These are phyloP conservation scores for Disparrhopalites patrizii DNA, from an alignment of 2,888 invertebrate species.

Conservation along the genomic window DNA sequence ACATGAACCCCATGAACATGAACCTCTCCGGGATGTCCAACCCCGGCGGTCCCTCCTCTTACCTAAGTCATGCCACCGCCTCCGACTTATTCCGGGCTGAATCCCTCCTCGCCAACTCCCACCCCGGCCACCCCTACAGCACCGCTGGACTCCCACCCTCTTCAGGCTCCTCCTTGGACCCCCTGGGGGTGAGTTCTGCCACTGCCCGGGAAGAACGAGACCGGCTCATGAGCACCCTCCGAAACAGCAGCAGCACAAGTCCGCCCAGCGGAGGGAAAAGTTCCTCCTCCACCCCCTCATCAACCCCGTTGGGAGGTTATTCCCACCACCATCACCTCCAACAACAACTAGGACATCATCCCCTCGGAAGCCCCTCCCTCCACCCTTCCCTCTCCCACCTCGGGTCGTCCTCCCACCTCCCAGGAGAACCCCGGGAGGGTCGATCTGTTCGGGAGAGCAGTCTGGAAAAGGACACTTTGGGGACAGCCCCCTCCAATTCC, in stretches of 20 bases:
- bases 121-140: conserved; percentile 14
- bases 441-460: conserved; percentile 7
- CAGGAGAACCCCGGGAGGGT: background rate
- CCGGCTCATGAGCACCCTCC: conserved; percentile 26
- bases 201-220: conserved; percentile 16
- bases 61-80: conserved; percentile 12
- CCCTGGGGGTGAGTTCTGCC: background rate
- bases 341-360: conserved; percentile 15
- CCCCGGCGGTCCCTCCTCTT: conserved; percentile 16
- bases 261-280: background rate
- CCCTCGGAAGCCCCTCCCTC: background rate
- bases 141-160: conserved; percentile 9
- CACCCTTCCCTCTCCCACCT: background rate
- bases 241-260: conserved; percentile 38
- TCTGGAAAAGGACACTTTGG: background rate
- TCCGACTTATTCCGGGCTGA: conserved; percentile 28
- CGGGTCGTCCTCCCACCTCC: background rate
- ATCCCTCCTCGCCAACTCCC: conserved; percentile 25
- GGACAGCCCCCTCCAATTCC: background rate
- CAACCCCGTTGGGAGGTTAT: conserved; percentile 32
- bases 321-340: conserved; percentile 29
- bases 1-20: conserved; percentile 46
- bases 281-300: conserved; percentile 26
- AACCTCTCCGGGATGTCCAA: conserved; percentile 35
- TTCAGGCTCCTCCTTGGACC: conserved; percentile 1